Base-by-base conservation (phyloP, 2,888 invertebrate species). In the Ernsta delagoae region DNA sequence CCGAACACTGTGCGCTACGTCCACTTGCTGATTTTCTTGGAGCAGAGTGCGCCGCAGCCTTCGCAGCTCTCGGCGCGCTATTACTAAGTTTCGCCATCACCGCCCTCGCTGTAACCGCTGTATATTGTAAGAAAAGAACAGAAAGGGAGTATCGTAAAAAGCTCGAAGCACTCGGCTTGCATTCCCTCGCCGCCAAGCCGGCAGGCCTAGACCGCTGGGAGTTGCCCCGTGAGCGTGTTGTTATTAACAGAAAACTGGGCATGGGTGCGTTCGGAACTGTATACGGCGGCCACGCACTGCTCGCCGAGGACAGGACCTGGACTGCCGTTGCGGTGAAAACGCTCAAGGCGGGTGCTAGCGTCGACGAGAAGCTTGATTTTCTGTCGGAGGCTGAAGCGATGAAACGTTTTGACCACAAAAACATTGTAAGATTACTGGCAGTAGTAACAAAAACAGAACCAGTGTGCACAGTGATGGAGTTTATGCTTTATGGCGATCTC, bases 331-430 rank as follows among this genome's bases (percentile, higher is more conserved):
- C 98, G 9, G 97, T 98, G 0, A 98, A 98, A 87, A 98, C 98
- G 0, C 93, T 98, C 3, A 98, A 98, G 87, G 93, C 96, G 48
- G 97, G 97, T 4, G 97, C 97, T 0, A 95, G 95, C 7, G 95
- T 96, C 1, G 98, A 98, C 76, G 97, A 98, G 81, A 98, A 98
- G 83, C 90, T 98, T 31, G 98, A 98, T 85, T 98, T 98, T 81
- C 92, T 98, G 50, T 96, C 97, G 64, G 98, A 98, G 86, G 98
- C 98, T 1, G 98, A 98, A 84, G 96, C 98, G 31, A 98, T 98
- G 98, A 98, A 98, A 83, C 95, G 97, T 59, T 98, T 98, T 85
- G 96, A 97, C 68, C 98, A 98, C 84, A 96, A 96, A 79, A 98
- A 98, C 85, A 96, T 98, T 66, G 96, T 98, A 11, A 95, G 96